Evolutionary conservation across 30 jellyfish, hydroid and myxozoan species (phyloP).

Genomic region (Turritopsis dohrnii): DNA sequence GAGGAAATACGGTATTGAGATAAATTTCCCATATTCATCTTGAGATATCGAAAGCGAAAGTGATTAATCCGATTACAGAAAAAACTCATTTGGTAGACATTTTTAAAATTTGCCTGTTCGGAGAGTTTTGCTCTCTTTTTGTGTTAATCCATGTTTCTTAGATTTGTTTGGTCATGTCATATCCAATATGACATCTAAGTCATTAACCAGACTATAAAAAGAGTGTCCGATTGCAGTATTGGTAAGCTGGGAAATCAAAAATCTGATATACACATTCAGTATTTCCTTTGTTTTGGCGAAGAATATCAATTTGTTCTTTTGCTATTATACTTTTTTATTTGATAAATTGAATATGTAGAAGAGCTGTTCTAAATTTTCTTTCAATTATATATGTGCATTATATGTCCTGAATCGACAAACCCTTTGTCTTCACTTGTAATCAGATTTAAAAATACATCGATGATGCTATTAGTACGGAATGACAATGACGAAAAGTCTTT

Average conservation of each 20-base stretch:
- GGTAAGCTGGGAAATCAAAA: neutral
- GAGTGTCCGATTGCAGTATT: neutral
- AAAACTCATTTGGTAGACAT: neutral
- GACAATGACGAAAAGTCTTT: neutral
- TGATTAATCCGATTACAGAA: neutral
- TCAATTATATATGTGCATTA: neutral
- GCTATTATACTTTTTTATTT: neutral
- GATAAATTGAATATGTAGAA: neutral
- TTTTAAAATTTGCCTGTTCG: neutral
- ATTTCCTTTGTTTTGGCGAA: neutral
- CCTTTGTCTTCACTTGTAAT: no score
- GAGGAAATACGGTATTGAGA: no score
- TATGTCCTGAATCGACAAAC: neutral
- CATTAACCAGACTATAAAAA: neutral
- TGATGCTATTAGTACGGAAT: neutral
- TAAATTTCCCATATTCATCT: no score
- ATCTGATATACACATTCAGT: neutral
- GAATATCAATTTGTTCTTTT: no score
- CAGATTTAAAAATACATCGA: neutral
- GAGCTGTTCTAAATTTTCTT: neutral
- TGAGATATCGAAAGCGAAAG: neutral
- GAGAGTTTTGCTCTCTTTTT: neutral
- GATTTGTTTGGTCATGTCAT: no score
- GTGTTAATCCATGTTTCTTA: no score
- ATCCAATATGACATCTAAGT: no score